Conservation (phyloP, 2,113 vertebrate genomes). For the Podarcis cretensis region DNA sequence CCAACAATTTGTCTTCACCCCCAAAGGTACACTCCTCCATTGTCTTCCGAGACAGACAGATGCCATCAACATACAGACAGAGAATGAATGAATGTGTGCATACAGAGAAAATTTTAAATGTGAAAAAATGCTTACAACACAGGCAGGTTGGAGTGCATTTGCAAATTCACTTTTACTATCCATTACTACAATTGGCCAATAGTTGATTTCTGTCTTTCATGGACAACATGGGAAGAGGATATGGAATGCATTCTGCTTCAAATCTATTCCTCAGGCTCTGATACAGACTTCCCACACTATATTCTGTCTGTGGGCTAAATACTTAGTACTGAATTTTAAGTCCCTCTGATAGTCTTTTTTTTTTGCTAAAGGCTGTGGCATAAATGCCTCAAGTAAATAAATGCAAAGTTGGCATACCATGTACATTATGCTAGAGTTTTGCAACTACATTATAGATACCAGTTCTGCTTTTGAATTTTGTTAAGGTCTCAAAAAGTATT, state of each 20-base stretch:
- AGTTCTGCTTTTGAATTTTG: neutral
- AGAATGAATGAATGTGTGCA: too few relatives aligned
- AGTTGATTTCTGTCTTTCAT: neutral
- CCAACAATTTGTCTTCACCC: too few relatives aligned
- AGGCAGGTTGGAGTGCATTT: neutral
- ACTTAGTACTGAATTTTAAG: neutral
- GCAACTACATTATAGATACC: neutral
- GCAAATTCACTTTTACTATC: neutral
- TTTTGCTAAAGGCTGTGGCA: too few relatives aligned
- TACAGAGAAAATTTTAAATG: neutral
- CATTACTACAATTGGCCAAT: neutral
- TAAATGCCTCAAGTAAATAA: too few relatives aligned
- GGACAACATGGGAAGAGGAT: neutral
- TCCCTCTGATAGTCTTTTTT: too few relatives aligned
- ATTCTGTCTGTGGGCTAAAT: neutral
- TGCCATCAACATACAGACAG: too few relatives aligned
- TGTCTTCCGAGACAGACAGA: too few relatives aligned
- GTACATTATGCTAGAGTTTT: neutral
- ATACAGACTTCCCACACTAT: neutral
- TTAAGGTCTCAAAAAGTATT: neutral
- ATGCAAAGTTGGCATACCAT: neutral
- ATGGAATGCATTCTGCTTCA: neutral
- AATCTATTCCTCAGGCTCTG: neutral
- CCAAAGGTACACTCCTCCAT: too few relatives aligned
- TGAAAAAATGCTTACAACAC: too few relatives aligned